Evolutionary conservation across 2,113 vertebrate species (phyloP), one percentile per base, ranked within the genome.

Genomic region (Paraplagusia blochii): DNA sequence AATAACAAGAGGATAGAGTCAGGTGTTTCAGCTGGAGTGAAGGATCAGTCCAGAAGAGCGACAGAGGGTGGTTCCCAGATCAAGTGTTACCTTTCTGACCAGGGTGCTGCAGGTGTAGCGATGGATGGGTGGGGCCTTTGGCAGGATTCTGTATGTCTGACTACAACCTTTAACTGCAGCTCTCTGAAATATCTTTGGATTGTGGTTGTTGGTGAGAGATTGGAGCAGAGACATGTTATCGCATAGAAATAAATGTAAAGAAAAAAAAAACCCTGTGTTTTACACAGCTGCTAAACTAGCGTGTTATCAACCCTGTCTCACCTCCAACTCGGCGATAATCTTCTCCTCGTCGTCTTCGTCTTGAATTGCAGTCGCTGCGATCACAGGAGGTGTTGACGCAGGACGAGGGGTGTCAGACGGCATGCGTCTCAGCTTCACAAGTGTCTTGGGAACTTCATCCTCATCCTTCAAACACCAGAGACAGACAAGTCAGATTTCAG

Each of bases 241-340:
- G 83, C 29, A 59, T 3, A 9, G 12, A 58, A 44, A 64, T 9
- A 7, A 4, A 35, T 4, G 18, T 38, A 38, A 40, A 40, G 1
- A 40, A 40, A 11, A 40, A 12, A 44, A 46, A 39, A 39, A 39
- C 36, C 36, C 7, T 11, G 9, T 11, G 1, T 11, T 42, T 13
- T 14, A 43, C 13, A 43, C 42, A 43, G n/a, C 14, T 15, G 42
- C 3, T 8, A n/a, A 5, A 43, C 14, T 11, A 4, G 13, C 14
- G 11, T 15, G 42, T 13, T 4, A 9, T 12, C 0, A 1, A 45
- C 2, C 10, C 5, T 0, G n/a, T 9, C 10, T 58, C 82, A 99
- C 96, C 94, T 98, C 95, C 44, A 98, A 90, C 85, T 99, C 96
- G 0, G 95, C 95, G 0, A 96, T 92, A 69, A 98, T 97, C 77